These are phyloP conservation scores for Sebastes taczanowskii DNA, from an alignment of 2,797 vertebrate genomes.

Conservation along the genomic window DNA sequence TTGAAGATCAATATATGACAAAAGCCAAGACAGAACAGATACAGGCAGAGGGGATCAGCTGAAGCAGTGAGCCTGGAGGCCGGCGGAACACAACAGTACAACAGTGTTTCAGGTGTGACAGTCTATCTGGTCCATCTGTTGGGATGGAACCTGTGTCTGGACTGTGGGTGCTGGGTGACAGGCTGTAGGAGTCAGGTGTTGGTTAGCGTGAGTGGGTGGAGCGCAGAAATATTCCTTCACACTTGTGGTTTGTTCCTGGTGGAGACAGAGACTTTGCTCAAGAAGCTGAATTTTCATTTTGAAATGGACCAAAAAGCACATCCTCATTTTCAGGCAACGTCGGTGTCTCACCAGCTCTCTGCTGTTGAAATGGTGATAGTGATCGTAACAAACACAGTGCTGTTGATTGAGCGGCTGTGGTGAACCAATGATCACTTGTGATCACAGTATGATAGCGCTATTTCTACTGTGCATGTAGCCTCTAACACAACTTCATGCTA, in stretches of 20 bases:
- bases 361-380: not conserved
- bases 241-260: not conserved
- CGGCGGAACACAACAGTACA: not conserved
- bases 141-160: slow-evolving; percentile 9
- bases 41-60: slow-evolving; percentile 38
- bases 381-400: not conserved
- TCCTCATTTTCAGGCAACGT: slow-evolving; percentile 5
- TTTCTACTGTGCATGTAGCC: slow-evolving; percentile 41
- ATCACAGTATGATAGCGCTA: slow-evolving; percentile 31
- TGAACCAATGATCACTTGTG: slow-evolving; percentile 51
- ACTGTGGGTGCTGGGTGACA: slow-evolving; percentile 1
- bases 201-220: slow-evolving; percentile 13
- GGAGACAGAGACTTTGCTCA: slow-evolving; percentile 35
- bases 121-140: not conserved
- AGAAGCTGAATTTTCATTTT: not conserved
- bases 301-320: not conserved
- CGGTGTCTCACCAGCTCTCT: slow-evolving; percentile 24
- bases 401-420: not conserved
- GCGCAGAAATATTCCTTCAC: not conserved
- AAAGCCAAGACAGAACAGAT: slow-evolving; percentile 40
- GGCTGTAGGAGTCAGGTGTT: not conserved
- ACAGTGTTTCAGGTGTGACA: not conserved
- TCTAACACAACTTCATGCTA: slow-evolving; percentile 32
- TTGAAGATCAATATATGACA: slow-evolving; percentile 56
- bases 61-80: slow-evolving; percentile 44